Conservation (phyloP, 2,888 invertebrate species). For the Lithophane socia region DNA sequence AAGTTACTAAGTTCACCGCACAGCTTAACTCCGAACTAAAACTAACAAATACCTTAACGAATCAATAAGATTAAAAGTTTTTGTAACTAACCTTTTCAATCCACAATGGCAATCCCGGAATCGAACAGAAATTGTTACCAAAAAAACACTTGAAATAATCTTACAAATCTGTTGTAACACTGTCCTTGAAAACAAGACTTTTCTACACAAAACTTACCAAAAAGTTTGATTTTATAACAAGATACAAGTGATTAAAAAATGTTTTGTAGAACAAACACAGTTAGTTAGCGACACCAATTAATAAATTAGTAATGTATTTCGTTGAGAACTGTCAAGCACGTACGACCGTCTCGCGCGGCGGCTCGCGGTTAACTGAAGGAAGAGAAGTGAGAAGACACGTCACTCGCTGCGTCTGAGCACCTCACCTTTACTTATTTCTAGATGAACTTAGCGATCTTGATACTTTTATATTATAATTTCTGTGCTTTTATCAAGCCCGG, state of each 20-base stretch:
- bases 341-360: conserved; percentile 74
- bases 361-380: conserved; percentile 85
- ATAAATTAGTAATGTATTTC: conserved; percentile 66
- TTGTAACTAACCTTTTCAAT: conserved; percentile 72
- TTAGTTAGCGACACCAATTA: conserved; percentile 79
- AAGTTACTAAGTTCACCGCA: conserved; percentile 57
- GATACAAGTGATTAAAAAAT: conserved; percentile 45
- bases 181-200: conserved; percentile 79
- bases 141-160: conserved; percentile 73
- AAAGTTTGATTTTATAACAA: conserved; percentile 54
- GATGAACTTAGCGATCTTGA: conserved; percentile 74
- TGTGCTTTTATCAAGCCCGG: conserved; percentile 17
- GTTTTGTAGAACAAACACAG: conserved; percentile 67
- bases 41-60: conserved; percentile 46
- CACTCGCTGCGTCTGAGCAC: conserved; percentile 86
- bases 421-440: conserved; percentile 86
- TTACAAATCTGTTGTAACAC: conserved; percentile 81
- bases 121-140: conserved; percentile 76
- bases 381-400: conserved; percentile 87
- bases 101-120: conserved; percentile 81
- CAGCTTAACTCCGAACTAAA: conserved; percentile 40
- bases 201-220: conserved; percentile 69
- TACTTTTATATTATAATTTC: too few species aligned
- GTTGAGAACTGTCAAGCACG: conserved; percentile 51
- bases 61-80: conserved; percentile 47